phyloP scores from a whole-genome alignment of 1,140 invertebrate genomes.

The Drosophila aff. region DNA sequence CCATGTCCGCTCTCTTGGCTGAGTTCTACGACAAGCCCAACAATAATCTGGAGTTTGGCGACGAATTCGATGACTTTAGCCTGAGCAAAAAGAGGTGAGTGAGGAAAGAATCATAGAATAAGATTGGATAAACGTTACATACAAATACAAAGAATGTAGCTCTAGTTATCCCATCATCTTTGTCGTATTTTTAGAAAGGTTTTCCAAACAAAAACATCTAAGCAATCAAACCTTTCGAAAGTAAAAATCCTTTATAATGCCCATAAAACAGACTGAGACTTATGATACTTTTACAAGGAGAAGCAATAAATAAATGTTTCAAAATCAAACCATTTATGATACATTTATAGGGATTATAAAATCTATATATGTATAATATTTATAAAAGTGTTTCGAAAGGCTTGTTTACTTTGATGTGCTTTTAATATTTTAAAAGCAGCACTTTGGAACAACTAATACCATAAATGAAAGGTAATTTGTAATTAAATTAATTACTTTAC shows the following conservation, averaged over 20 bases:
- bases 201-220: background rate
- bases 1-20: conserved; percentile 89
- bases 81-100: conserved; percentile 76
- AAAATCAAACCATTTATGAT: background rate
- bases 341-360: background rate
- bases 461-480: background rate
- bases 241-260: background rate
- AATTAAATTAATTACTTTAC: background rate
- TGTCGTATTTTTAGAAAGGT: background rate
- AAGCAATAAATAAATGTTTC: background rate
- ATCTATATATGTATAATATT: too few species aligned
- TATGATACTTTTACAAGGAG: background rate
- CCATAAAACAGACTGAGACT: background rate
- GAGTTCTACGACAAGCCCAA: conserved; percentile 88
- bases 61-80: conserved; percentile 78
- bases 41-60: conserved; percentile 71
- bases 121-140: background rate
- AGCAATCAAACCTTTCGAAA: background rate
- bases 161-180: background rate
- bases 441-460: background rate
- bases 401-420: too few species aligned
- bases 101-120: background rate
- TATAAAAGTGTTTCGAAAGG: background rate
- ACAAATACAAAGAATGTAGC: background rate
- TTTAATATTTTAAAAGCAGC: background rate